Conservation (phyloP, 2,888 invertebrate genomes). For the Pandemis cinnamomeana region DNA sequence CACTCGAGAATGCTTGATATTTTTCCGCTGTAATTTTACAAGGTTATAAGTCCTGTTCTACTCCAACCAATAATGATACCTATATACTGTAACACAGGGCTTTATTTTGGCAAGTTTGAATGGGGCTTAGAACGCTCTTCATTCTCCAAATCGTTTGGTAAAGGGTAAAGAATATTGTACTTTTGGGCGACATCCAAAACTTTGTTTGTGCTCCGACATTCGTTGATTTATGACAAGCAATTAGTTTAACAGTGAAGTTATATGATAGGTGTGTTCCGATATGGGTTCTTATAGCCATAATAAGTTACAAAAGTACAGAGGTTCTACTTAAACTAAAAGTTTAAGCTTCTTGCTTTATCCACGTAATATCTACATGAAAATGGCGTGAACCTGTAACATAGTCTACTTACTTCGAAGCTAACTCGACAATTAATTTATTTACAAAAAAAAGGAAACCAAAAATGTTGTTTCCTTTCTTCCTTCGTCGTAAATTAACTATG, state of each 20-base stretch:
- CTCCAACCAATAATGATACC: neutral
- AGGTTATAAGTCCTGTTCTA: neutral
- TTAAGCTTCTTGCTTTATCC: too few relatives aligned
- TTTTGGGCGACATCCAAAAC: conserved; percentile 40
- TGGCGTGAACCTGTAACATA: too few relatives aligned
- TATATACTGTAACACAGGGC: neutral
- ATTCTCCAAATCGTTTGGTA: conserved; percentile 29
- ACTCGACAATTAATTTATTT: too few relatives aligned
- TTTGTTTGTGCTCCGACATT: conserved; percentile 28
- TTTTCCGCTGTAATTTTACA: neutral
- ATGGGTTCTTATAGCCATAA: neutral
- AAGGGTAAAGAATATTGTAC: conserved; percentile 32
- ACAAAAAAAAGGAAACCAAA: too few relatives aligned
- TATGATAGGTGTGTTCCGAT: neutral
- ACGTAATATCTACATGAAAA: too few relatives aligned
- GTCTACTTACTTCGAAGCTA: too few relatives aligned
- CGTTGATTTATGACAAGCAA: conserved; percentile 28
- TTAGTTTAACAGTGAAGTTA: conserved; percentile 20
- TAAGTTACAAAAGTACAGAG: neutral
- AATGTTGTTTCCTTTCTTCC: too few relatives aligned
- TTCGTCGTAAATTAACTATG: too few relatives aligned
- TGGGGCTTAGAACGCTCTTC: neutral
- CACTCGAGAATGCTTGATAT: conserved; percentile 16
- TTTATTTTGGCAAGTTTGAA: neutral
- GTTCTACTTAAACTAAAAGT: neutral